Conservation (phyloP, 2,888 invertebrate genomes). For the Acanthosepion esculentum region DNA sequence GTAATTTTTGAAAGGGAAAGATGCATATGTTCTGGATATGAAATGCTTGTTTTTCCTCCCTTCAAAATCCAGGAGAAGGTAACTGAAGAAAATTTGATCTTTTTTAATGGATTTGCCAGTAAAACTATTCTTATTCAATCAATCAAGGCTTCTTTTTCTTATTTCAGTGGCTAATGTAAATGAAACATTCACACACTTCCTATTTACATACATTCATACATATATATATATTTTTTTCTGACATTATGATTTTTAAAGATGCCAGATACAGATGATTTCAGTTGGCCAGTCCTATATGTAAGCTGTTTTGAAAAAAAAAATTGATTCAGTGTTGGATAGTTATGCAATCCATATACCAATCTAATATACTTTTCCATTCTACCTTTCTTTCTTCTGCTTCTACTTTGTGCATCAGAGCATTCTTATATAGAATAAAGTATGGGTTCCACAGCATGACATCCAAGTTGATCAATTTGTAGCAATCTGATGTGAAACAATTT, state of each 20-base stretch:
- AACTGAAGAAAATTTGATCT: no score
- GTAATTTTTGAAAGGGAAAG: no score
- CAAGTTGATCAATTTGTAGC: conserved; percentile 18
- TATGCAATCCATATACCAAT: conserved; percentile 13
- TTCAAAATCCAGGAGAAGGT: no score
- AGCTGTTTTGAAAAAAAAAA: background rate
- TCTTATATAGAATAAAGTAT: background rate
- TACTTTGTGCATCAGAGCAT: no score
- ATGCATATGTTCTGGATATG: no score
- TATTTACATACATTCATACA: background rate
- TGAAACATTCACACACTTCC: no score
- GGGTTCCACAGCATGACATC: background rate
- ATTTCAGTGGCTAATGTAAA: no score
- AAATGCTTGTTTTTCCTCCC: no score
- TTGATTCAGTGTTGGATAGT: background rate
- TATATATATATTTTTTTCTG: background rate
- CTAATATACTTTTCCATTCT: background rate
- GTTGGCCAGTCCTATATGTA: background rate
- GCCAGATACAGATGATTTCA: background rate
- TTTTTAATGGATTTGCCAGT: no score
- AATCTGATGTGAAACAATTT: conserved; percentile 33
- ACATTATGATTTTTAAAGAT: background rate
- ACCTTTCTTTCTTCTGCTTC: no score
- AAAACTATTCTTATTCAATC: no score
- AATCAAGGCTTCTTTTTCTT: no score